Base-by-base conservation (phyloP, 92 coral and sea anemone genomes). In the Epizoanthus rinbou region DNA sequence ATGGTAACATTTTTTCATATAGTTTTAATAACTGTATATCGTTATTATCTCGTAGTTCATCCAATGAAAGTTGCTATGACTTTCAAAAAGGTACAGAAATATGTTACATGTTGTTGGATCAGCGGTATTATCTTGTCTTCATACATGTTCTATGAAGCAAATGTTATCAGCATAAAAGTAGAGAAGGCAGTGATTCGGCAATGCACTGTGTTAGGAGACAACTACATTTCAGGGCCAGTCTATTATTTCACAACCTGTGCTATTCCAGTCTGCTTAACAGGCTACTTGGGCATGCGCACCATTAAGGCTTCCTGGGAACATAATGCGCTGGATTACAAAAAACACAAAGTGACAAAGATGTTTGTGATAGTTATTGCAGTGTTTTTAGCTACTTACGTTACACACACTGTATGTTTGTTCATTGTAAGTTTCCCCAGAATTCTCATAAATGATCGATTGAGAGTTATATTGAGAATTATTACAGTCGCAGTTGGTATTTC, bases 1-100 rank as follows among this genome's bases (percentile, higher is more conserved):
- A 14, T 37, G 1, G 81, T 58, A 10, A 4, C 81, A 3, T 39
- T 76, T 6, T 76, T 76, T 17, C 22, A 58, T 37, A 41, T 76
- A 37, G 31, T 59, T 5, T 45, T 45, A 45, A 76, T 76, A 37
- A 54, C 69, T 16, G 39, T 58, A 14, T 76, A 76, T n/a, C 82
- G 82, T n/a, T 76, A 76, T 8, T 22, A 68, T 23, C 69, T 76
- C 16, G 68, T 76, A 22, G 82, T 76, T 19, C 57, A 76, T 19
- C 82, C 82, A 19, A 52, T 76, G 19, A 76, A 59, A 60, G 10
- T 19, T 35, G 82, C 58, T 33, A 33, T 76, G 45, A 33, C 69
- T 3, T 76, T 59, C 69, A 59, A 19, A 5, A 64, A 59, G 45
- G 13, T 76, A 18, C 37, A 39, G 9, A 76, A 59, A 41, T 76